phyloP scores from a whole-genome alignment of 2,113 vertebrate species.

The Dermatemys mawii region DNA sequence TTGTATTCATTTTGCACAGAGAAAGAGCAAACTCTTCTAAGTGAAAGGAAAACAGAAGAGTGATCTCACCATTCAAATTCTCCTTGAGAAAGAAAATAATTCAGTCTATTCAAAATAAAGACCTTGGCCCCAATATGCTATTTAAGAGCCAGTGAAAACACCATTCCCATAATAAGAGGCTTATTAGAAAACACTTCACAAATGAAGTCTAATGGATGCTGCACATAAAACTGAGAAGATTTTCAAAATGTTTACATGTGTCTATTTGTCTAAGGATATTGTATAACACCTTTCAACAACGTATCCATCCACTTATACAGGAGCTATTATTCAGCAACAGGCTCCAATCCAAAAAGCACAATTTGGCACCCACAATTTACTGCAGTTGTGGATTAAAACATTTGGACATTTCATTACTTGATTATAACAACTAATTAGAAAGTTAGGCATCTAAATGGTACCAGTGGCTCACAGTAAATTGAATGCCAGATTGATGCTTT shows the following conservation, averaged over 20 bases:
- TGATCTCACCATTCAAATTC: not conserved
- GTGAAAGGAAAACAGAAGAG: not conserved
- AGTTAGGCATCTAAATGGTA: not conserved
- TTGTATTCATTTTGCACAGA: not conserved
- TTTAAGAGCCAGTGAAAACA: not conserved
- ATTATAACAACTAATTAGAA: not conserved
- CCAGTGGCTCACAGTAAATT: not conserved
- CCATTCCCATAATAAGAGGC: not conserved
- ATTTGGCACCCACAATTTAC: not conserved
- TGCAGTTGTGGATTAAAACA: not conserved
- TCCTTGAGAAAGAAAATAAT: not conserved
- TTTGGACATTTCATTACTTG: not conserved
- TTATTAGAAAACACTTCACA: not conserved
- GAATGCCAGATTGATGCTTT: not conserved
- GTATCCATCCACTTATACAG: not conserved
- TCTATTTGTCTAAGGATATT: not conserved
- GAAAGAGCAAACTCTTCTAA: not conserved
- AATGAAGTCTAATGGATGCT: not conserved
- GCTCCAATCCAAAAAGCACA: not conserved
- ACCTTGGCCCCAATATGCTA: not conserved
- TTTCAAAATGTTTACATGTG: not conserved
- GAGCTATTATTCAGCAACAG: not conserved
- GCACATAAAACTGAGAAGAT: not conserved
- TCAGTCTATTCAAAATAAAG: not conserved
- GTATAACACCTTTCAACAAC: not conserved